These are phyloP conservation scores for Meteorus colon DNA, from an alignment of 2,888 invertebrate genomes.

Conservation along the genomic window DNA sequence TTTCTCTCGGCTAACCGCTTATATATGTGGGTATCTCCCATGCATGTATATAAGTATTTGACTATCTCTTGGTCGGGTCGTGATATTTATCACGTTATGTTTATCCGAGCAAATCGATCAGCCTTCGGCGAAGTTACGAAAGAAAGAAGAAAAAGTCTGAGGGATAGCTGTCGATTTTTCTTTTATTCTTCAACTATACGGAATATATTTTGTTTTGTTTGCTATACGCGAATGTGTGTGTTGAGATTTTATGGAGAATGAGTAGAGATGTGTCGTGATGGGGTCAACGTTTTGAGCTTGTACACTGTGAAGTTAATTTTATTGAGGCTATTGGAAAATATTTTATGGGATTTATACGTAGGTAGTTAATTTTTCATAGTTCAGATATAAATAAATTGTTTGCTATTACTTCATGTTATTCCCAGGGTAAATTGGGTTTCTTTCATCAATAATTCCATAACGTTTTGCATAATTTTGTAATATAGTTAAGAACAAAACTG, in stretches of 20 bases:
- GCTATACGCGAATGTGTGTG: no score
- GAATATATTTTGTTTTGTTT: slow-evolving; percentile 1
- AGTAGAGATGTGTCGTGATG: not conserved
- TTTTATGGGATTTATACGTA: no score
- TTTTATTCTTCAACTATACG: not conserved
- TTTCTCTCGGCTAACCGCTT: not conserved
- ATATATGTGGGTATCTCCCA: not conserved
- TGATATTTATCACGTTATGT: slow-evolving; percentile 42
- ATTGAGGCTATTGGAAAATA: no score
- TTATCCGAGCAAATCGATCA: slow-evolving; percentile 41
- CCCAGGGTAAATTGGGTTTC: no score
- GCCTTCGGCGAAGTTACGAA: slow-evolving; percentile 9
- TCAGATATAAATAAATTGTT: no score
- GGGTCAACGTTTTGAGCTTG: slow-evolving; percentile 5
- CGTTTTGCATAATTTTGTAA: no score
- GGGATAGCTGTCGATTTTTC: not conserved
- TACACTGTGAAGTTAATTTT: no score
- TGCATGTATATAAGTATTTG: not conserved
- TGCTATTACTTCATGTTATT: no score
- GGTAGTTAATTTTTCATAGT: no score
- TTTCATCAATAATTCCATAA: no score
- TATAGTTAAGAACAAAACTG: no score
- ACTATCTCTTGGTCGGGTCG: slow-evolving; percentile 15
- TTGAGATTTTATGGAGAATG: no score
- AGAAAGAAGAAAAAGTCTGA: slow-evolving; percentile 18